Conservation (phyloP, 2,888 invertebrate species). For the Pollenia angustigena region DNA sequence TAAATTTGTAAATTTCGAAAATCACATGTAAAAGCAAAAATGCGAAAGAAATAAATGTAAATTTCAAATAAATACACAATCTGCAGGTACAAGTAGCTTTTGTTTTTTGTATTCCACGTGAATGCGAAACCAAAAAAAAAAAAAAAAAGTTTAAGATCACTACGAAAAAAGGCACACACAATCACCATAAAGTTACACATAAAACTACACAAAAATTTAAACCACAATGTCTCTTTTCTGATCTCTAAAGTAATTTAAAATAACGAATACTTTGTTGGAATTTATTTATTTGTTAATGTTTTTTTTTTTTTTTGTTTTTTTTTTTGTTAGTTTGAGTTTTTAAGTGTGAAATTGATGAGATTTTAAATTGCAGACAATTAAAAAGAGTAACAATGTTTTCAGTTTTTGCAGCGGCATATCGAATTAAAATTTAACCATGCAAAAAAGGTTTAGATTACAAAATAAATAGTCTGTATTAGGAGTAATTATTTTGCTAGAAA, state of each 20-base stretch:
- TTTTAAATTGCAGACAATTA: constrained; percentile 46
- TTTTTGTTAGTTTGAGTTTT: too few relatives aligned
- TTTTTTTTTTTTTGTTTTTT: not conserved
- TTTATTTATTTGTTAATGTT: not conserved
- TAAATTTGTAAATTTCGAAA: constrained; percentile 41
- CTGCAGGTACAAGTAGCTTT: constrained; percentile 6
- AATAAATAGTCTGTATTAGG: not conserved
- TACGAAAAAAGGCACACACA: constrained; percentile 17
- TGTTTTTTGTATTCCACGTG: not conserved
- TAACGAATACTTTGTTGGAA: constrained; percentile 1
- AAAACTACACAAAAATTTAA: constrained; percentile 1
- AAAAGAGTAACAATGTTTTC: constrained; percentile 25
- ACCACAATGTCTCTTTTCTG: constrained; percentile 12
- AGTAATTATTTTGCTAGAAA: too few relatives aligned
- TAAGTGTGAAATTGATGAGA: constrained; percentile 38
- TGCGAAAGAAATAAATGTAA: constrained; percentile 17
- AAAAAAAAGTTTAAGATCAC: constrained; percentile 56
- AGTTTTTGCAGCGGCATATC: constrained; percentile 23
- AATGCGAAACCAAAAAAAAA: not conserved
- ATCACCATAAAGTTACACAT: constrained; percentile 9
- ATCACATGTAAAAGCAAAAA: not conserved
- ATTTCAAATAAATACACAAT: constrained; percentile 1
- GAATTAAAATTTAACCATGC: constrained; percentile 32
- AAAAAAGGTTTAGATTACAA: not conserved
- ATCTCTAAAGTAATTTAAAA: constrained; percentile 7